Base-by-base conservation (phyloP, 2,888 invertebrate species). In the Ctena decussata region DNA sequence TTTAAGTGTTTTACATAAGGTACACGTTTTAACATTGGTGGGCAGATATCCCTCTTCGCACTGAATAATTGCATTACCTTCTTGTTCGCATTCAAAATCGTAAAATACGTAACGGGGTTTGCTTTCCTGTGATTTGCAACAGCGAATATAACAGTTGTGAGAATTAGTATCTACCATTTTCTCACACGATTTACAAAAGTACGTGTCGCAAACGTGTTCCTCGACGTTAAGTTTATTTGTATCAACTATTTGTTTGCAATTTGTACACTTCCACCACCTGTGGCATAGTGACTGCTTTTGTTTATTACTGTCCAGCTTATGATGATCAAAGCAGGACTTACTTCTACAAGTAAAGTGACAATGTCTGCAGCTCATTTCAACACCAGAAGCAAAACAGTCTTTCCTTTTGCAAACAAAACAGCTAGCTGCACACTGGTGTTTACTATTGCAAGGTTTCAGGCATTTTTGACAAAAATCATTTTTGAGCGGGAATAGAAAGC, bases 51-150 rank as follows among this genome's bases (percentile, higher is more conserved):
- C 77, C 32, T 82, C 82, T 53, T 71, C 41, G 39, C 82, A 82
- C 35, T 44, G 46, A 44, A 73, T 69, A 44, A 73, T 69, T 11
- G 69, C 30, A 30, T 82, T 69, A 53, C 77, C 46, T 30, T 44
- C 71, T 44, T 82, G 82, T 8, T 35, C 69, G 41, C 77, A 77
- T 69, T 82, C 82, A 57, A 76, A 81, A 49, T 82, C 82, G 71
- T 71, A 81, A 49, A 81, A 82, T 46, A 82, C 53, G 30, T 11
- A 46, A 3, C 46, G 8, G 21, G 46, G 18, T 12, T 21, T 21
- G 2, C 21, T 46, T 18, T 46, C 46, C 21, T 46, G 12, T 12
- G 46, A 18, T 21, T 21, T 46, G 21, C 46, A 46, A n/a, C 46
- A 15, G 18, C 46, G 57, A 27, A 57, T 57, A 57, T 57, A 57